phyloP scores from a whole-genome alignment of 2,113 vertebrate species.

The Isichthys henryi region DNA sequence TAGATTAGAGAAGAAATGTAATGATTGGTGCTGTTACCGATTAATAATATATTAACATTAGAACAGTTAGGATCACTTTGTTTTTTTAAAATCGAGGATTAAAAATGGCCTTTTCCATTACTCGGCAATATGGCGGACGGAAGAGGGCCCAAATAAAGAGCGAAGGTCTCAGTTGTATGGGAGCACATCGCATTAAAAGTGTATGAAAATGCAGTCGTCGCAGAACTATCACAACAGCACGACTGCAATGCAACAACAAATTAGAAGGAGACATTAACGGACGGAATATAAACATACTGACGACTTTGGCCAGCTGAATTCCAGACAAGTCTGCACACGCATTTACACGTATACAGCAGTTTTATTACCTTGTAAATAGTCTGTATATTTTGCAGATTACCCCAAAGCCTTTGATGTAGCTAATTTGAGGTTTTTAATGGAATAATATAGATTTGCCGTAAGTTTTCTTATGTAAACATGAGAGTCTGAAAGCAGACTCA shows the following conservation, averaged over 20 bases:
- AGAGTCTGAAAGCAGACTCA: too few relatives aligned
- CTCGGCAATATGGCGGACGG: neutral
- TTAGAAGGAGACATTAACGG: neutral
- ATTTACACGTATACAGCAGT: too few relatives aligned
- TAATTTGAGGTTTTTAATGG: too few relatives aligned
- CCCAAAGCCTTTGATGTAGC: too few relatives aligned
- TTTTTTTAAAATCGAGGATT: neutral
- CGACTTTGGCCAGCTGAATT: too few relatives aligned
- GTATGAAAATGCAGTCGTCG: neutral
- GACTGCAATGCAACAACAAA: neutral
- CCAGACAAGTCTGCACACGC: too few relatives aligned
- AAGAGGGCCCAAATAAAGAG: neutral
- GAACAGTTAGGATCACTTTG: neutral
- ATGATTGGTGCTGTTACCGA: neutral
- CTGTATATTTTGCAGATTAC: too few relatives aligned
- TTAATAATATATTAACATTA: neutral
- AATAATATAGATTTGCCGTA: too few relatives aligned
- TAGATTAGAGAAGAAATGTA: neutral
- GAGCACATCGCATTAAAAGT: neutral
- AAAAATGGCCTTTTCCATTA: neutral
- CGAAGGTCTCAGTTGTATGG: neutral
- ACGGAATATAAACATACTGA: neutral
- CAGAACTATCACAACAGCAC: neutral
- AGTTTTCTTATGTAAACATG: too few relatives aligned
- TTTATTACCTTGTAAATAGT: too few relatives aligned